These are phyloP conservation scores for Apoderus coryli DNA, from an alignment of 2,888 invertebrate genomes.

Conservation along the genomic window DNA sequence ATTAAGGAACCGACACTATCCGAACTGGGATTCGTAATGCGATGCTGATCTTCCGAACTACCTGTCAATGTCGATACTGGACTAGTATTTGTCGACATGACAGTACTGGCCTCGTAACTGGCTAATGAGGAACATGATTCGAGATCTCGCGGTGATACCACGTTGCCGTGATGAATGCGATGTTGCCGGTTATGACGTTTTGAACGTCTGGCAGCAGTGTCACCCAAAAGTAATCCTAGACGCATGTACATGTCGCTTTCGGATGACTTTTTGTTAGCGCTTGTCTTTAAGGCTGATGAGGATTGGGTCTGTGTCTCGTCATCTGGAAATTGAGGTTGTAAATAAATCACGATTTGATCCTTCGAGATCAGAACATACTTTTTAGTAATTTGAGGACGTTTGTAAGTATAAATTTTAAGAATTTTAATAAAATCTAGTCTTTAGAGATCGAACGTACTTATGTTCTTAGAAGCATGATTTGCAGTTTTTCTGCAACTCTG, in stretches of 20 bases:
- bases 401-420: too few species aligned
- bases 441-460: too few species aligned
- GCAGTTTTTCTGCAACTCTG: too few species aligned
- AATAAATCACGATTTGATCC: too few species aligned
- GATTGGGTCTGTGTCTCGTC: slow-evolving; percentile 60
- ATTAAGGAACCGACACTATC: slow-evolving; percentile 64
- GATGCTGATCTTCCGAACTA: slow-evolving; percentile 54
- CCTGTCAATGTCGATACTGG: slow-evolving; percentile 82
- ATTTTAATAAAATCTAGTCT: too few species aligned
- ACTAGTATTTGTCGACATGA: slow-evolving; percentile 71
- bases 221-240: slow-evolving; percentile 65
- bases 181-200: slow-evolving; percentile 28
- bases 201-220: slow-evolving; percentile 39
- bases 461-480: too few species aligned
- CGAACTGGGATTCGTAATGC: slow-evolving; percentile 41
- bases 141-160: too few species aligned
- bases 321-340: too few species aligned
- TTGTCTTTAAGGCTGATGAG: slow-evolving; percentile 27
- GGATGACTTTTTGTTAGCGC: slow-evolving; percentile 44
- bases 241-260: slow-evolving; percentile 74
- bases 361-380: too few species aligned
- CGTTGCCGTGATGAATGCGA: too few species aligned
- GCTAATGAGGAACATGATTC: slow-evolving; percentile 36
- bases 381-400: too few species aligned
- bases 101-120: slow-evolving; percentile 41